A percentile compares a stretch with the other conserved stretches of the same genome.
These are phyloP conservation scores for Emberiza fucata DNA, from an alignment of 2,113 vertebrate genomes.

Conservation along the genomic window DNA sequence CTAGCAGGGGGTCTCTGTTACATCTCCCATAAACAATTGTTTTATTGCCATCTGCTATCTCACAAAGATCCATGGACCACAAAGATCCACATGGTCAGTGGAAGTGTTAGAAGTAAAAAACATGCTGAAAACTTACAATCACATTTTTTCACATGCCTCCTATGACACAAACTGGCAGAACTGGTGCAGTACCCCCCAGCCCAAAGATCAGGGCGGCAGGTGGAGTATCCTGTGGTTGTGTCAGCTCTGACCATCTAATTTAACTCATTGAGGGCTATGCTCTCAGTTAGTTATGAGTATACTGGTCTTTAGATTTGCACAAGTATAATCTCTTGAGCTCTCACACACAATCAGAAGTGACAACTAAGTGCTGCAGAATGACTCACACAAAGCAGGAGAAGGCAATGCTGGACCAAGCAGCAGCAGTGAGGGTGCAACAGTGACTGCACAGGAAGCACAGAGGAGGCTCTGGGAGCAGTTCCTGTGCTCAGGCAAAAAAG, in stretches of 20 bases:
- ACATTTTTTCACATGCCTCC: neutral
- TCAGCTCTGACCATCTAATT: neutral
- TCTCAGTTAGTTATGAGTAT: neutral
- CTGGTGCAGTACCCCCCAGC: neutral
- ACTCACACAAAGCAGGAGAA: neutral
- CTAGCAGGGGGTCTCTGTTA: neutral
- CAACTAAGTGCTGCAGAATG: neutral
- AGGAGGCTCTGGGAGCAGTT: neutral
- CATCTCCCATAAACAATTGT: neutral
- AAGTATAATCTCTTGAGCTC: neutral
- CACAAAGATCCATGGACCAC: neutral
- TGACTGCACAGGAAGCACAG: neutral
- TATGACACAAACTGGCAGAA: neutral
- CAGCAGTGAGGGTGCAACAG: neutral
- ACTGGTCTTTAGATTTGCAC: neutral
- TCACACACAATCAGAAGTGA: neutral
- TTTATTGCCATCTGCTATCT: neutral
- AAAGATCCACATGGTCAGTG: neutral
- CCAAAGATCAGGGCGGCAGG: neutral
- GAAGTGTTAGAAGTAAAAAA: neutral
- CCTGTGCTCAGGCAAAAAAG: neutral
- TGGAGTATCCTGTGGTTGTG: neutral
- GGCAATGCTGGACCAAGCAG: neutral
- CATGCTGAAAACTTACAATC: neutral
- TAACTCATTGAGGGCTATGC: neutral